Conservation (phyloP, 2,888 invertebrate genomes). For the Stenichneumon culpator region DNA sequence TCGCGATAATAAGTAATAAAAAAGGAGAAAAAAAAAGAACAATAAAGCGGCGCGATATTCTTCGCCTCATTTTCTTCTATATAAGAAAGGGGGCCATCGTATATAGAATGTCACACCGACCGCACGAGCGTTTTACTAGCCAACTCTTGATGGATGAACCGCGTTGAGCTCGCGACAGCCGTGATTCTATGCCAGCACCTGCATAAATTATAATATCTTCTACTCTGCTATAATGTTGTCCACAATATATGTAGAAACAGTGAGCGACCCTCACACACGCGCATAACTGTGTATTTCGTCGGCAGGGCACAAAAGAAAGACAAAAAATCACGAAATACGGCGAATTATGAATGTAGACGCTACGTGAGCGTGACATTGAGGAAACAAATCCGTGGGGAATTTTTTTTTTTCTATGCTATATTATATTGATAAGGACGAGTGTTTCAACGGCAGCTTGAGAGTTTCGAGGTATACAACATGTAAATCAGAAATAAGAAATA, state of each 20-base stretch:
- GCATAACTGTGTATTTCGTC: conserved; percentile 42
- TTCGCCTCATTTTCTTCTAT: conserved; percentile 45
- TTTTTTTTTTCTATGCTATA: conserved; percentile 5
- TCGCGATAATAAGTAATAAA: conserved; percentile 49
- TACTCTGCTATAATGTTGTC: conserved; percentile 20
- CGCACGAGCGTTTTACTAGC: conserved; percentile 62
- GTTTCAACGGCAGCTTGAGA: conserved; percentile 52
- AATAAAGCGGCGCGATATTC: conserved; percentile 52
- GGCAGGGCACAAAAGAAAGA: conserved; percentile 16
- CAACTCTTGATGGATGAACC: conserved; percentile 79
- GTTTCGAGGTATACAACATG: conserved; percentile 40
- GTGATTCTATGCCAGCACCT: conserved; percentile 71
- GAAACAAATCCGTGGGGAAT: neutral
- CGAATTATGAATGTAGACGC: conserved; percentile 16
- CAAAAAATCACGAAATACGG: neutral
- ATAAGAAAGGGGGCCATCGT: conserved; percentile 55
- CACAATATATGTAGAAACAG: conserved; percentile 35
- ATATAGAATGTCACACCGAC: conserved; percentile 61
- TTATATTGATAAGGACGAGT: conserved; percentile 55
- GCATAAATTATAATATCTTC: conserved; percentile 69
- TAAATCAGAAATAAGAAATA: conserved; percentile 27
- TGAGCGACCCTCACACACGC: conserved; percentile 13
- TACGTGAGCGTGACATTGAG: conserved; percentile 21
- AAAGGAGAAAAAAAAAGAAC: neutral
- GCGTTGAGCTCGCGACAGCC: conserved; percentile 65